Percentiles rank a stretch among this genome's conserved stretches.
Evolutionary conservation across 1,140 invertebrate species (phyloP).

Genomic region (Contarinia nasturtii): DNA sequence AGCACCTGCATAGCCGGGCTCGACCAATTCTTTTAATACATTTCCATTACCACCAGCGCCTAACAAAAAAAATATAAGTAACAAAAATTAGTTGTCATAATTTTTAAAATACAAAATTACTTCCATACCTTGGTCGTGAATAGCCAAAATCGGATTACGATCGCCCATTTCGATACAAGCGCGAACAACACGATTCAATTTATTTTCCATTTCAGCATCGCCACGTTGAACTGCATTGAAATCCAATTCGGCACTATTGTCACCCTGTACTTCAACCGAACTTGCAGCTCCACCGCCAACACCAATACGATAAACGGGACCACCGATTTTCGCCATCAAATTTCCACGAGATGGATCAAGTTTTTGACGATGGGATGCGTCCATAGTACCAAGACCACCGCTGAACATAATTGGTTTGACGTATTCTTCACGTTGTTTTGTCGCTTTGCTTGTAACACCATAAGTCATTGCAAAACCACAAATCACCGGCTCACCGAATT

Average conservation of each 20-base stretch:
- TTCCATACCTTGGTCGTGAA: slow-evolving; percentile 20
- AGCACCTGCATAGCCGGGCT: slow-evolving; percentile 64
- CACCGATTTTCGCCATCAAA: slow-evolving; percentile 85
- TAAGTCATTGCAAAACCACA: slow-evolving; percentile 82
- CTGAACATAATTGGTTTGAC: slow-evolving; percentile 99
- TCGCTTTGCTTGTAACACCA: slow-evolving; percentile 46
- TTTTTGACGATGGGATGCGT: slow-evolving; percentile 13
- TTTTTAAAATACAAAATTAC: background rate
- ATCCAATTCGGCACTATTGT: slow-evolving; percentile 72
- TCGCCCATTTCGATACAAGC: slow-evolving; percentile 69
- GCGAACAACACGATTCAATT: slow-evolving; percentile 81
- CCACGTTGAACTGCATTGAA: slow-evolving; percentile 94
- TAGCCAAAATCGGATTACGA: slow-evolving; percentile 73
- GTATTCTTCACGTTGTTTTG: slow-evolving; percentile 66
- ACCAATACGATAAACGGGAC: slow-evolving; percentile 91
- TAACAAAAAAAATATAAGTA: slow-evolving; percentile 31
- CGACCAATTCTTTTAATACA: slow-evolving; percentile 90
- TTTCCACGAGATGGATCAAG: slow-evolving; percentile 33
- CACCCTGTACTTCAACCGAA: slow-evolving; percentile 80
- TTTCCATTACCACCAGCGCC: slow-evolving; percentile 97
- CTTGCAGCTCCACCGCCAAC: slow-evolving; percentile 93
- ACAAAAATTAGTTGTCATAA: background rate
- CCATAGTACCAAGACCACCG: slow-evolving; percentile 79
- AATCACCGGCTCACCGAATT: slow-evolving; percentile 93
- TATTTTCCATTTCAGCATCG: slow-evolving; percentile 98